These are phyloP conservation scores for Coregonus ussuriensis DNA, from an alignment of 2,797 vertebrate species.

Conservation along the genomic window DNA sequence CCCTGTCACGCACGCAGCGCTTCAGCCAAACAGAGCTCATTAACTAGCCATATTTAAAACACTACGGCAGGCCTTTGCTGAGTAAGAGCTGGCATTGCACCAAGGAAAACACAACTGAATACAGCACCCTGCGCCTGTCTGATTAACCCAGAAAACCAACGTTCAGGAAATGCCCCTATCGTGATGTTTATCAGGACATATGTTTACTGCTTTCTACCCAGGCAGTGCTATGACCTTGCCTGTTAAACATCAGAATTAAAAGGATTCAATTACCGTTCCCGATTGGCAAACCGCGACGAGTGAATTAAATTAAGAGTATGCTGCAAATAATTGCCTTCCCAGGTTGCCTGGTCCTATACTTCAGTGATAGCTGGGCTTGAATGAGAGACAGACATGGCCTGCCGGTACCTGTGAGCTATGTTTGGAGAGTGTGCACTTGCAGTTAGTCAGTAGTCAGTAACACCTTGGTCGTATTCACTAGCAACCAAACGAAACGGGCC, in stretches of 20 bases:
- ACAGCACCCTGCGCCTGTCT: conserved; percentile 39
- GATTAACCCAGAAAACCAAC: not conserved
- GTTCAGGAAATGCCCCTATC: conserved; percentile 12
- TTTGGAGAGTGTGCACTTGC: conserved; percentile 62
- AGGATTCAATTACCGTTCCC: conserved; percentile 56
- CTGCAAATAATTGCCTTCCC: conserved; percentile 37
- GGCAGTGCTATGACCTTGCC: conserved; percentile 44
- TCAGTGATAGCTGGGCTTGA: conserved; percentile 31
- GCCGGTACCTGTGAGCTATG: conserved; percentile 57
- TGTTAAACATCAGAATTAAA: conserved; percentile 61
- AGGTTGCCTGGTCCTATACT: conserved; percentile 48
- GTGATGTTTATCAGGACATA: conserved; percentile 38
- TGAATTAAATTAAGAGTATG: conserved; percentile 49
- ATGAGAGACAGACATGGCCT: conserved; percentile 39
- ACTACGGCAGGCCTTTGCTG: conserved; percentile 49
- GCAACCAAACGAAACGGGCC: too few species aligned
- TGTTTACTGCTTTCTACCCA: conserved; percentile 32
- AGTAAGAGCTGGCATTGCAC: conserved; percentile 51
- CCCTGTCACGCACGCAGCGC: conserved; percentile 1
- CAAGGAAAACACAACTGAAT: conserved; percentile 46
- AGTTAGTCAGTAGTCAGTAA: conserved; percentile 38
- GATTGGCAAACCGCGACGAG: conserved; percentile 42
- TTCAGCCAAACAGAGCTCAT: conserved; percentile 43
- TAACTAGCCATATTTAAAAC: conserved; percentile 51
- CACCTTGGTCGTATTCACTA: conserved; percentile 43